Base-by-base conservation (phyloP, 2,888 invertebrate species). In the Napeogenes sylphis region DNA sequence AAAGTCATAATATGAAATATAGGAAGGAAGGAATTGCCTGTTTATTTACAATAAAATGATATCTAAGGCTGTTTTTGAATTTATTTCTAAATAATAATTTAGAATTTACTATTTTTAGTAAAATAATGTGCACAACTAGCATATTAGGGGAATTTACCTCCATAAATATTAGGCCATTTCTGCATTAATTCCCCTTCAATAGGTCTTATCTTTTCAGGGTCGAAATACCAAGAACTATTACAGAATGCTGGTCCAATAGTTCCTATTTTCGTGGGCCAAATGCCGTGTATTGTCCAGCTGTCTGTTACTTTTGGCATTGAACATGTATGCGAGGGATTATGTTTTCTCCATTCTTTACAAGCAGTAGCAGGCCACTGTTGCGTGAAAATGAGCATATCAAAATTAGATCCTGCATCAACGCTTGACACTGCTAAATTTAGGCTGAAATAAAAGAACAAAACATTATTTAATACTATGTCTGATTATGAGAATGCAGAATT, bases 231-330 rank as follows among this genome's bases (percentile, higher is more conserved):
- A 0, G 94, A 91, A 5, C 87, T 91, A 71, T 96, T 94, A 75
- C 96, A 97, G 78, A 92, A 95, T 4, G 79, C 79, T 0, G 96
- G 96, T 0, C 95, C 95, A 0, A 92, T 80, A 1, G 92, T 92
- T 1, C 94, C 93, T 0, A 90, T 80, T 76, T 94, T 93, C 0
- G 95, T 94, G 0, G 97, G 97, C 97, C 97, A 97, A 47, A 96
- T 90, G 2, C 96, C 96, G 75, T 97, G 96, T 45, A 97, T 92
- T 0, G 94, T 93, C 96, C 96, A 97, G 3, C 92, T 85, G 59
- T 93, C 90, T 13, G 83, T 85, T 56, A 91, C 86, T 2, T 79
- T 80, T 2, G 95, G 95, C 71, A 95, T 80, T 0, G 83, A 78
- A 75, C 96, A 97, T 2, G 90, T 85, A 72, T 95, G 93, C 0